These are phyloP conservation scores for Falcunculus frontatus DNA, from an alignment of 2,113 vertebrate genomes.

Conservation along the genomic window DNA sequence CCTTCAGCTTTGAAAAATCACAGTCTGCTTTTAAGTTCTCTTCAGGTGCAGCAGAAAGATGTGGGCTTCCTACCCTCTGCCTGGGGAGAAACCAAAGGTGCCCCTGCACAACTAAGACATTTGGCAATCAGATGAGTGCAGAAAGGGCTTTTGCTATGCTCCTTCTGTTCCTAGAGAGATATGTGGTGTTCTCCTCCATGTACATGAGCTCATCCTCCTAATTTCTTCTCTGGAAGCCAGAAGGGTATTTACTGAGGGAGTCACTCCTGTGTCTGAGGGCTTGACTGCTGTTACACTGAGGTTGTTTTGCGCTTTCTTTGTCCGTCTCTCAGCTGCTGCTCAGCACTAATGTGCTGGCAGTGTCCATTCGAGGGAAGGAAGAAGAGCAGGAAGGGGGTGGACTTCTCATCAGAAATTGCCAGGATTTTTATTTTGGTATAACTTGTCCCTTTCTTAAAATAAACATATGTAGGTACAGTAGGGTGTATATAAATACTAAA, in stretches of 20 bases:
- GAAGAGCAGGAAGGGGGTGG: not conserved
- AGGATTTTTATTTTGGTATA: not conserved
- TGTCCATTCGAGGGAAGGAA: not conserved
- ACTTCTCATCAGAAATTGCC: not conserved
- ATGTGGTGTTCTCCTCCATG: accelerated
- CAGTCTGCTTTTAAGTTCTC: not conserved
- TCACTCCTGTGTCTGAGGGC: not conserved
- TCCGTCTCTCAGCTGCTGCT: not conserved
- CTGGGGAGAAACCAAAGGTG: not conserved
- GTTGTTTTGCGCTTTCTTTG: not conserved
- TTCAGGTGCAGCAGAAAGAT: not conserved
- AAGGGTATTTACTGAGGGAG: not conserved
- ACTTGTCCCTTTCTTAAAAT: not conserved
- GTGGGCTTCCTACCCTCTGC: not conserved
- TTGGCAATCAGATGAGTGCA: not conserved
- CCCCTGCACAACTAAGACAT: not conserved
- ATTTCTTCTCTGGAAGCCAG: not conserved
- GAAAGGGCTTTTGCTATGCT: not conserved
- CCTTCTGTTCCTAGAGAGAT: not conserved
- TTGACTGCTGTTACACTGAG: not conserved
- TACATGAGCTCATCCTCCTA: not conserved
- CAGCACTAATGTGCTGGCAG: not conserved
- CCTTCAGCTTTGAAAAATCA: not conserved
- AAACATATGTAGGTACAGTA: not conserved
- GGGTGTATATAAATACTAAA: not conserved